Base-by-base conservation (phyloP, 2,113 vertebrate genomes). In the Apus apus region DNA sequence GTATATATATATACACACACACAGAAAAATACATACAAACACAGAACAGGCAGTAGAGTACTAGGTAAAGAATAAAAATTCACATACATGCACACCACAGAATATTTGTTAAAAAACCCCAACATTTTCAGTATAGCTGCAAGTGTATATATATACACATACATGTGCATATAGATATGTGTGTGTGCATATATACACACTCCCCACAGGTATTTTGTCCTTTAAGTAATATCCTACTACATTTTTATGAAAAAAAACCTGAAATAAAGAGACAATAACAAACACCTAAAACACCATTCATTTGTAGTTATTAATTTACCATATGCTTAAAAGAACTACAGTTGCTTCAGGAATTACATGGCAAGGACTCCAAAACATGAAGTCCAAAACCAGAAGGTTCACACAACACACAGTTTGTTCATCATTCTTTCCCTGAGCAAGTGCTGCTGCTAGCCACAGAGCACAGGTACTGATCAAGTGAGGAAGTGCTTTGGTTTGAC, bases 121-220 rank as follows among this genome's bases (percentile, higher is more conserved):
- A 83, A 74, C 46, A 61, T 5, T 36, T 15, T 8, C 14, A 30
- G 4, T 36, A 51, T 13, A 25, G 4, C 10, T 18, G 20, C 18
- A 4, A 32, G 3, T 21, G 3, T 21, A 5, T 43, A 26, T 26
- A 32, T 3, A 45, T 5, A 40, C 1, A 50, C 21, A 53, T 9
- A 16, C 0, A 29, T 7, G 3, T 13, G 15, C 2, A 34, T 16
- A 8, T 18, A 38, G 38, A 17, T 10, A 10, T 12, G 6, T 15
- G 8, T 8, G 3, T 20, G 1, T 9, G 13, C 25, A 15, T 5
- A 27, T 27, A 67, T 9, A 62, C 1, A 75, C 15, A 29, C 8
- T 19, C 3, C 2, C 9, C 32, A 74, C 11, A n/a, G 13, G 8
- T 5, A 43, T 22, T 70, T 66, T 57, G 43, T 13, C 19, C 56